A percentile compares a stretch with the other conserved stretches of the same genome.
These are phyloP conservation scores for Orius insidiosus DNA, from an alignment of 1,140 invertebrate genomes.

Conservation along the genomic window DNA sequence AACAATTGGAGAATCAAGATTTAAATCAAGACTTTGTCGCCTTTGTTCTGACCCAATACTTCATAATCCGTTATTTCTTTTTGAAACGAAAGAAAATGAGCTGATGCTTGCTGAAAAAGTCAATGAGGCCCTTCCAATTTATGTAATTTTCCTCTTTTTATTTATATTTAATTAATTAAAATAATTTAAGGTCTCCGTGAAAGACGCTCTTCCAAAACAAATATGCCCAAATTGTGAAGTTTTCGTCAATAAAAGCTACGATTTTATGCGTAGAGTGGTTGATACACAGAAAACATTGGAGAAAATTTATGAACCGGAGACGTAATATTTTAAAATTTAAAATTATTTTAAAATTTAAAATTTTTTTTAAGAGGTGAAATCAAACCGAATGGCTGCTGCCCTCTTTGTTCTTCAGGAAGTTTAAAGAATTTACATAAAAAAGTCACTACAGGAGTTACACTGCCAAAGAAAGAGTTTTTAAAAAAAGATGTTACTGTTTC, in stretches of 20 bases:
- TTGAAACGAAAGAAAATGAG: slow-evolving; percentile 2
- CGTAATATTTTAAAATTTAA: too few relatives aligned
- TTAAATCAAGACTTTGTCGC: slow-evolving; percentile 6
- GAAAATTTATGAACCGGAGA: neutral
- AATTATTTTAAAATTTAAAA: too few relatives aligned
- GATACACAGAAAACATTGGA: slow-evolving; percentile 12
- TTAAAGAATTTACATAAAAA: slow-evolving; percentile 8
- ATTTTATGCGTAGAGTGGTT: slow-evolving; percentile 15
- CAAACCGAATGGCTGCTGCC: slow-evolving; percentile 3
- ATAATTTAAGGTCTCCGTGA: slow-evolving; percentile 9
- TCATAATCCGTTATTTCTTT: slow-evolving; percentile 7
- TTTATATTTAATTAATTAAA: neutral
- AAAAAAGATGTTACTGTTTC: neutral
- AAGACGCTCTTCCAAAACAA: slow-evolving; percentile 13
- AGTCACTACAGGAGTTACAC: neutral
- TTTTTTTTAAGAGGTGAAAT: too few relatives aligned
- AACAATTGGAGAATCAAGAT: too few relatives aligned
- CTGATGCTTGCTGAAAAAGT: slow-evolving; percentile 14
- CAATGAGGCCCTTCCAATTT: slow-evolving; percentile 13
- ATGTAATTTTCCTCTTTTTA: slow-evolving; percentile 7
- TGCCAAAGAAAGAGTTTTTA: neutral
- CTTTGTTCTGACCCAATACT: slow-evolving; percentile 10
- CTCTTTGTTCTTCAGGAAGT: slow-evolving; percentile 8
- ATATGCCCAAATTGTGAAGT: slow-evolving; percentile 10
- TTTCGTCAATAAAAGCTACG: slow-evolving; percentile 9